Percentiles rank a stretch among this genome's conserved stretches.
phyloP scores from a whole-genome alignment of 64 coral and sea anemone genomes.

The Actinia tenebrosa region DNA sequence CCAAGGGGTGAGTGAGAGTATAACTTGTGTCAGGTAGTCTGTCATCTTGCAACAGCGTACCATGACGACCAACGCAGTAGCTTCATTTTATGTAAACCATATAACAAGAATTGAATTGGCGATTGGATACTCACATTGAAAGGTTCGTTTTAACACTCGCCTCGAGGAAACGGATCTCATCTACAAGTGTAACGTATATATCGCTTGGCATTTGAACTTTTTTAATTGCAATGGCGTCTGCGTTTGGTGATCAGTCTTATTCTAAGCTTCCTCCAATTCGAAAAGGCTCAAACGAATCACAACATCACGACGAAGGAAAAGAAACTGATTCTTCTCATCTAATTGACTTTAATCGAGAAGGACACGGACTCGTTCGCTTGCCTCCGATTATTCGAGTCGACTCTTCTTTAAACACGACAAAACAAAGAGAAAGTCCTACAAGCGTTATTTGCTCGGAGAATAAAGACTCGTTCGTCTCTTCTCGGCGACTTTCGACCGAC shows the following conservation, averaged over 20 bases:
- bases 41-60: not conserved
- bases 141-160: constrained; percentile 12
- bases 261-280: constrained; percentile 55
- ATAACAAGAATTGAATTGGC: not conserved
- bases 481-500: not conserved
- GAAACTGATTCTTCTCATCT: constrained; percentile 7
- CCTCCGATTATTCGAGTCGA: constrained; percentile 79
- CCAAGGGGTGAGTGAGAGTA: not conserved
- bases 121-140: not conserved
- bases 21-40: not conserved
- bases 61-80: not conserved
- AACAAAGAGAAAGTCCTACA: not conserved
- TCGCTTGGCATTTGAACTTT: not conserved
- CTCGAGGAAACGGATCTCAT: not conserved
- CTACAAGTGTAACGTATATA: not conserved
- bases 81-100: not conserved
- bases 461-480: not conserved
- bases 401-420: constrained; percentile 4
- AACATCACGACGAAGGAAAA: constrained; percentile 17
- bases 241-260: constrained; percentile 38
- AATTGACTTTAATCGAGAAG: constrained; percentile 57
- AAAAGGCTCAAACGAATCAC: not conserved
- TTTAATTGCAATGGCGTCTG: constrained; percentile 16
- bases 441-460: not conserved
- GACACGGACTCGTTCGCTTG: constrained; percentile 71